Conservation (phyloP, 2,113 vertebrate genomes). For the Pterocles burchelli region DNA sequence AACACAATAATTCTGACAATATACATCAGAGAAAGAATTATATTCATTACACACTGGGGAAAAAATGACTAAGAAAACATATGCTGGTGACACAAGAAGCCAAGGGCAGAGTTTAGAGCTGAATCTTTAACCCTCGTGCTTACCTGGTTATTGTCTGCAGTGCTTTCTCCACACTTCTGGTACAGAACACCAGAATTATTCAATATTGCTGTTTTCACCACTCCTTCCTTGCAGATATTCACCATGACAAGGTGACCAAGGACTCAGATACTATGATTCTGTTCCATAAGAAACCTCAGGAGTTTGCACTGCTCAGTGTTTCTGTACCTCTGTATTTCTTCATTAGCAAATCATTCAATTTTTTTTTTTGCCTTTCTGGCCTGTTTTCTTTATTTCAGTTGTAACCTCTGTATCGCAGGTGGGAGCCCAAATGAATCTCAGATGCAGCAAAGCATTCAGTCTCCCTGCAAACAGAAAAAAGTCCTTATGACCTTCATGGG, state of each 20-base stretch:
- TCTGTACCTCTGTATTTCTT: neutral
- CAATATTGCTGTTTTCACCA: neutral
- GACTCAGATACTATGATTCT: neutral
- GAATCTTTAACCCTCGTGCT: neutral
- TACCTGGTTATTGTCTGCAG: neutral
- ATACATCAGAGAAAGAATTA: neutral
- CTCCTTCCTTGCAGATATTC: neutral
- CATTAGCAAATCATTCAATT: neutral
- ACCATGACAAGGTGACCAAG: neutral
- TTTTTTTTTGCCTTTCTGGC: neutral
- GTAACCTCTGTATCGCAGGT: neutral
- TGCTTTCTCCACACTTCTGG: neutral
- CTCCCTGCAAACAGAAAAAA: neutral
- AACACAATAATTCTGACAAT: neutral
- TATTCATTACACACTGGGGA: neutral
- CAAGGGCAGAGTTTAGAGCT: neutral
- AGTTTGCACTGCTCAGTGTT: neutral
- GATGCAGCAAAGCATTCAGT: neutral
- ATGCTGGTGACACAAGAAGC: neutral
- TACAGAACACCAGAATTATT: neutral
- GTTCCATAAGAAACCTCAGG: neutral
- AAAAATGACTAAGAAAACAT: neutral
- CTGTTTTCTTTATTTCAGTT: neutral
- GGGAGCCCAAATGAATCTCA: neutral
- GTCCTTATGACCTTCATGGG: neutral